These are phyloP conservation scores for Holothuria leucospilota DNA, from an alignment of 53 echinoderm and acorn worm genomes.

Conservation along the genomic window DNA sequence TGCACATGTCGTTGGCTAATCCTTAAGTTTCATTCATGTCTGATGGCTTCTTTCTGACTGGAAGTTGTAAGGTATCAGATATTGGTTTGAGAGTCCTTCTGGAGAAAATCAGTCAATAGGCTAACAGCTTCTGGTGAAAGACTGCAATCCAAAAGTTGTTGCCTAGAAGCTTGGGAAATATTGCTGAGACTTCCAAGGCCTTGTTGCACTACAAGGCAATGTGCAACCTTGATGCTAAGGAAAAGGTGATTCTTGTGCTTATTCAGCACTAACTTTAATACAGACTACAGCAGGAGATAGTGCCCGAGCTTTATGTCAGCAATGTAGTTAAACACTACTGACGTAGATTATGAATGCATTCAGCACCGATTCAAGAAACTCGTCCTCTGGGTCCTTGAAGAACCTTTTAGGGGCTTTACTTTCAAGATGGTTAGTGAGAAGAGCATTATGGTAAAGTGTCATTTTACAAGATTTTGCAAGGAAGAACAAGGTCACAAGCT, in stretches of 20 bases:
- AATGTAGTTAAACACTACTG: neutral
- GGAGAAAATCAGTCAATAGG: conserved; percentile 57
- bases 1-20: too few species aligned
- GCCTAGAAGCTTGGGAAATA: conserved; percentile 61
- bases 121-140: conserved; percentile 64
- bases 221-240: conserved; percentile 30
- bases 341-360: neutral
- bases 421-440: too few species aligned
- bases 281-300: neutral
- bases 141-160: conserved; percentile 79
- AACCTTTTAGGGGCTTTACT: too few species aligned
- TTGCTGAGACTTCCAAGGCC: conserved; percentile 73
- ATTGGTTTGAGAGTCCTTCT: conserved; percentile 31
- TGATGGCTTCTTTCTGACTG: too few species aligned
- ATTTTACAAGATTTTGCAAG: too few species aligned
- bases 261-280: neutral
- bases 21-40: too few species aligned
- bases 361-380: too few species aligned
- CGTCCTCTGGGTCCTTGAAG: too few species aligned
- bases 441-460: too few species aligned
- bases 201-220: conserved; percentile 85
- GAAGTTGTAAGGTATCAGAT: too few species aligned
- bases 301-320: neutral
- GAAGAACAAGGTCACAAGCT: too few species aligned
- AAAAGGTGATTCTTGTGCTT: neutral